Base-by-base conservation (phyloP, 2,113 vertebrate genomes). In the Cyphomyrus plagiostoma region DNA sequence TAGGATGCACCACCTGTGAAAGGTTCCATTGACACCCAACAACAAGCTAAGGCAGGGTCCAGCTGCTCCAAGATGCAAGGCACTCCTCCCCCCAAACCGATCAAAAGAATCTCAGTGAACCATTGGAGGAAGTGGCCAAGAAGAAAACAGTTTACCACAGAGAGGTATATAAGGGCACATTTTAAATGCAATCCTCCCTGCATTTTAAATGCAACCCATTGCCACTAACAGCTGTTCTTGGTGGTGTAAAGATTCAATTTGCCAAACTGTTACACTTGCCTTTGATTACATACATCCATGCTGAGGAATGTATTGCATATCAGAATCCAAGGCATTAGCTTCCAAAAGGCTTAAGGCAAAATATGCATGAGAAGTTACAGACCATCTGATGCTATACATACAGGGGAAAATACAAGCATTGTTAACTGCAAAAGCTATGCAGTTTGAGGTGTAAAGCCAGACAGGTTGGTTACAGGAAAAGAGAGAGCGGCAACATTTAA, bases 81-180 rank as follows among this genome's bases (percentile, higher is more conserved):
- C 21, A 48, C 80, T 17, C 2, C 8, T 17, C 19, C 1, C 19
- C 4, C n/a, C 46, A 26, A 46, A 23, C 82, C 9, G 19, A 6
- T 46, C 21, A 10, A 56, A 87, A 42, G 23, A 87, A 87, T 53
- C 53, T 53, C 26, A 53, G 30, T 35, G 85, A 87, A 56, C 49
- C 85, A 53, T 53, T 53, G 50, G 50, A 35, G 50, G 85, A 56
- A 87, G 85, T 56, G 85, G 85, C 49, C 26, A 35, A 56, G 30
- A 87, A 87, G 49, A 87, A 42, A 87, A 87, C 85, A 39, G 53
- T 53, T 56, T 53, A 87, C 85, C 15, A 11, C 85, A 53, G 26
- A 87, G 85, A n/a, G 10, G 62, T 30, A 30, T 13, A 53, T 35
- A 39, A 42, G 15, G 48, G 30, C 50, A 49, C 30, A 87, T 87